Conservation (phyloP, 2,888 invertebrate genomes). For the Drosophila crucigera region DNA sequence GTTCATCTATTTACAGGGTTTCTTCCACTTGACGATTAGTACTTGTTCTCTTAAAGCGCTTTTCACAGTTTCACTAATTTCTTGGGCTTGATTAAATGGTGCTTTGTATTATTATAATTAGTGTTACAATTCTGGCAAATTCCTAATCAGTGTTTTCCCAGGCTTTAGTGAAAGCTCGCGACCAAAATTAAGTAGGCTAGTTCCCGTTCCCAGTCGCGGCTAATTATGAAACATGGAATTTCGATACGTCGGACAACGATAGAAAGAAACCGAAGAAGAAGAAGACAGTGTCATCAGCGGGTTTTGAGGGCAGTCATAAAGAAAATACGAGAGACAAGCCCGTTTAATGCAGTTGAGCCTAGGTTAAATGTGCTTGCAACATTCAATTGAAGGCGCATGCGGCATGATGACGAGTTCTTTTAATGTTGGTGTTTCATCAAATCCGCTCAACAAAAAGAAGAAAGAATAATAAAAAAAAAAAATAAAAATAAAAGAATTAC, state of each 20-base stretch:
- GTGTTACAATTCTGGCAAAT: slow-evolving; percentile 4
- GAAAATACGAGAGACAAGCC: slow-evolving; percentile 57
- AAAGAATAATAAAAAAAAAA: neutral
- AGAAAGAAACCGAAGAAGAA: neutral
- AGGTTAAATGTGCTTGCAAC: slow-evolving; percentile 54
- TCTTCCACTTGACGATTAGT: neutral
- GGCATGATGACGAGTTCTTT: slow-evolving; percentile 46
- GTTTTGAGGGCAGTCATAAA: slow-evolving; percentile 23
- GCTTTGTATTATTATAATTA: slow-evolving; percentile 11
- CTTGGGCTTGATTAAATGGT: slow-evolving; percentile 1
- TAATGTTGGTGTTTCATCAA: slow-evolving; percentile 26
- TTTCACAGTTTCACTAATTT: neutral
- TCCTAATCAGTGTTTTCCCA: slow-evolving; percentile 13
- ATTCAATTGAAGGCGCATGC: slow-evolving; percentile 54
- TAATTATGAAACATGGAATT: slow-evolving; percentile 19
- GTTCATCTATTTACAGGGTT: neutral
- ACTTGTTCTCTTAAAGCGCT: neutral
- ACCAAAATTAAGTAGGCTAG: slow-evolving; percentile 15
- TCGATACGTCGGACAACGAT: neutral
- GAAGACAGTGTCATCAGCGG: neutral
- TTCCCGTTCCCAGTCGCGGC: slow-evolving; percentile 11
- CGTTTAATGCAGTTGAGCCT: slow-evolving; percentile 44
- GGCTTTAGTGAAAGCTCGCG: slow-evolving; percentile 27
- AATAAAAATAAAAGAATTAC: neutral
- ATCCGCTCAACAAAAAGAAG: slow-evolving; percentile 22